Evolutionary conservation across 1,140 invertebrate genomes (phyloP).

Genomic region (Prorops nasuta): DNA sequence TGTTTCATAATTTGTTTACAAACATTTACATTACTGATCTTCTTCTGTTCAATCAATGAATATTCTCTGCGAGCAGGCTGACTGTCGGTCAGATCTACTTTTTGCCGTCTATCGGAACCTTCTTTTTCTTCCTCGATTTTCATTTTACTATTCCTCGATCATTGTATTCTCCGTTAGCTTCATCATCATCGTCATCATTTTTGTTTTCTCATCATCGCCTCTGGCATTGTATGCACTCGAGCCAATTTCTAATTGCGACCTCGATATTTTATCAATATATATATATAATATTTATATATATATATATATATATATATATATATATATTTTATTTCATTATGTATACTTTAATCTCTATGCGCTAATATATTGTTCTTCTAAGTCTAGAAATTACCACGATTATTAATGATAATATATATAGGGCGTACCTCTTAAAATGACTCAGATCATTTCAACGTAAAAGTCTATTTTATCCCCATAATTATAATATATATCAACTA

Average conservation of each 20-base stretch:
- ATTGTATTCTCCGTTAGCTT: slow-evolving; percentile 4
- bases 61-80: slow-evolving; percentile 42
- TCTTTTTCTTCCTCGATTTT: slow-evolving; percentile 19
- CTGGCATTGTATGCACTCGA: slow-evolving; percentile 45
- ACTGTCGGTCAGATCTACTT: slow-evolving; percentile 26
- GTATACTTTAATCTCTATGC: slow-evolving; percentile 51
- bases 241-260: slow-evolving; percentile 47
- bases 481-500: too few species aligned
- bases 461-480: too few species aligned
- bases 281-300: slow-evolving; percentile 24
- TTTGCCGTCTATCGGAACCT: slow-evolving; percentile 27
- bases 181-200: not conserved
- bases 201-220: slow-evolving; percentile 17
- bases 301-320: slow-evolving; percentile 23
- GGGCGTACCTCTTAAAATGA: too few species aligned
- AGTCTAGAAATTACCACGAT: slow-evolving; percentile 50
- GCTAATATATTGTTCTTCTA: slow-evolving; percentile 53
- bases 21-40: slow-evolving; percentile 56
- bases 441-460: too few species aligned
- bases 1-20: slow-evolving; percentile 58
- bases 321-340: slow-evolving; percentile 47
- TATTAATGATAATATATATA: slow-evolving; percentile 41
- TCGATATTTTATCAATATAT: slow-evolving; percentile 49
- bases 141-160: slow-evolving; percentile 19
- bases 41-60: slow-evolving; percentile 46